Percentiles rank a stretch among this genome's conserved stretches.
These are phyloP conservation scores for Struthidea cinerea DNA, from an alignment of 2,113 vertebrate genomes.

Conservation along the genomic window DNA sequence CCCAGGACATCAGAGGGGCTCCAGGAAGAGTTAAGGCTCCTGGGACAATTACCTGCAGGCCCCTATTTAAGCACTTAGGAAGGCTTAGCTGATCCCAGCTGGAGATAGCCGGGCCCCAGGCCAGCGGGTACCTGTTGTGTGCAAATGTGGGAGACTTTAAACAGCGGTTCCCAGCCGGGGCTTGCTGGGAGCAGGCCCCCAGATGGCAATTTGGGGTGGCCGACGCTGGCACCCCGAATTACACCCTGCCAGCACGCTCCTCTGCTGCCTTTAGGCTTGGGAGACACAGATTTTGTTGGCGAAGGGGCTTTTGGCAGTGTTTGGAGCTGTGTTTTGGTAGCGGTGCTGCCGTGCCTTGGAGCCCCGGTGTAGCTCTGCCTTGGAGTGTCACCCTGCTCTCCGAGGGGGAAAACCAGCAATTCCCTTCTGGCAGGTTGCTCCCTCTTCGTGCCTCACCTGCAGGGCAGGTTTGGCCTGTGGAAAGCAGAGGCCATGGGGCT, in stretches of 20 bases:
- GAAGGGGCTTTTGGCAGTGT: not conserved
- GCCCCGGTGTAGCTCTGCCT: not conserved
- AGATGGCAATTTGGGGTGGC: not conserved
- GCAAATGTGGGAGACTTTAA: not conserved
- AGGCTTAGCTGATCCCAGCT: constrained; percentile 43
- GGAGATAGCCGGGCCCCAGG: constrained; percentile 19
- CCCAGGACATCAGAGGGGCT: not conserved
- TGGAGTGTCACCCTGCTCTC: not conserved
- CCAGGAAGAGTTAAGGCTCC: not conserved
- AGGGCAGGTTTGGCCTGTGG: constrained; percentile 37
- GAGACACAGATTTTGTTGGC: rapidly evolving
- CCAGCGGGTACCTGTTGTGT: constrained; percentile 52
- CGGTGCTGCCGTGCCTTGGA: not conserved
- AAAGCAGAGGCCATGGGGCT: not conserved
- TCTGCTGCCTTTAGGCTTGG: not conserved
- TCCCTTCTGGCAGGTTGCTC: not conserved
- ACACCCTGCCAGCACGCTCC: not conserved
- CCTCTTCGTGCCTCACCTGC: not conserved
- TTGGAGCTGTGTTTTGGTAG: not conserved
- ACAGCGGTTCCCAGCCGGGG: not conserved
- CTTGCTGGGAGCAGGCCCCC: not conserved
- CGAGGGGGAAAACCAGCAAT: not conserved
- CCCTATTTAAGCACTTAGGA: constrained; percentile 1
- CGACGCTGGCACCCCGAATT: not conserved
- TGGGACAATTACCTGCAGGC: not conserved